Evolutionary conservation across 2,797 vertebrate genomes (phyloP).

Genomic region (Diplodus puntazzo): DNA sequence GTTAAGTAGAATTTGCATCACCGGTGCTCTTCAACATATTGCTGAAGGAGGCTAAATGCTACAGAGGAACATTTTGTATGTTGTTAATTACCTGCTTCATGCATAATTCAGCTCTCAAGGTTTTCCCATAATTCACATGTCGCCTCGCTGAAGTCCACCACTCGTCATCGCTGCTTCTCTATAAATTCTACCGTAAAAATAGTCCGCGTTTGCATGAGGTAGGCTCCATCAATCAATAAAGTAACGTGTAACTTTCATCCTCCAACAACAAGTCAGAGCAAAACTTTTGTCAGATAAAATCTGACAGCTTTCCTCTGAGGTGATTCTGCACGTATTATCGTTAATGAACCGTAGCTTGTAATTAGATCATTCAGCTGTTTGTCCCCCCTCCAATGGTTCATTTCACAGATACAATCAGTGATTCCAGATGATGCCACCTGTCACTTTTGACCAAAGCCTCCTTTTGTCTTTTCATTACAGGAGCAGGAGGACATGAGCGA

Average conservation of each 20-base stretch:
- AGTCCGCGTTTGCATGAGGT: neutral
- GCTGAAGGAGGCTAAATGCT: constrained; percentile 14
- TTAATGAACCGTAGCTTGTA: constrained; percentile 48
- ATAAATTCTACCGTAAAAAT: neutral
- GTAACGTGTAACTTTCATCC: constrained; percentile 3
- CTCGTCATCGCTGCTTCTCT: neutral
- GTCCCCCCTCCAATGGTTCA: constrained; percentile 19
- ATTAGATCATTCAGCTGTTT: constrained; percentile 55
- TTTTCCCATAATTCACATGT: constrained; percentile 13
- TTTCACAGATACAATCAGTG: constrained; percentile 39
- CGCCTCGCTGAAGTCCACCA: neutral
- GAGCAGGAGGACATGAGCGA: constrained; percentile 7
- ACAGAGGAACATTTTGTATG: constrained; percentile 24
- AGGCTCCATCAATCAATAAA: neutral
- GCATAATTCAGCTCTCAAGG: constrained; percentile 30
- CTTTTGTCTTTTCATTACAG: constrained; percentile 11
- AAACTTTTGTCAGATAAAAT: constrained; percentile 5
- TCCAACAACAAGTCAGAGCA: constrained; percentile 13
- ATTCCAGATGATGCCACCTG: constrained; percentile 46
- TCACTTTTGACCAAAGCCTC: constrained; percentile 26
- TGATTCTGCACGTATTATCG: constrained; percentile 40
- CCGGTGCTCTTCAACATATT: neutral
- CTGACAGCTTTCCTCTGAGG: constrained; percentile 26
- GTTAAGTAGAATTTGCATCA: constrained; percentile 23
- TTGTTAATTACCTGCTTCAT: constrained; percentile 40